Base-by-base conservation (phyloP, 1,140 invertebrate species). In the Lanistes nyassanus region DNA sequence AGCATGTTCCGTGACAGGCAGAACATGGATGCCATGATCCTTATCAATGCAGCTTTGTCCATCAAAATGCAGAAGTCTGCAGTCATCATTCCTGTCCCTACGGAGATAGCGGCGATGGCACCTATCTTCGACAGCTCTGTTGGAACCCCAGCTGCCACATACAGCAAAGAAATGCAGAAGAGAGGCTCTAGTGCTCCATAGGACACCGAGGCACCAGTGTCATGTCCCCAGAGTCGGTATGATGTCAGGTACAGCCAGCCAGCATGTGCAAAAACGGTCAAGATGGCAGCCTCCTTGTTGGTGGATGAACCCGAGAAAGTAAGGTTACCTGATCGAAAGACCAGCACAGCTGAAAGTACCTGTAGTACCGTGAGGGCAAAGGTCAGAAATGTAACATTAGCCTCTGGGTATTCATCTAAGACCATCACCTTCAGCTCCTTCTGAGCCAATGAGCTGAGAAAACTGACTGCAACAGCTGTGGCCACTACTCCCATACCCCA, bases 401-500 rank as follows among this genome's bases (percentile, higher is more conserved):
- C 9, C n/a, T 42, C 56, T 3, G 19, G 16, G 55, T 60, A 37
- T 21, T 6, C 56, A 6, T 37, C 56, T 37, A 72, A 16, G 31
- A 72, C 55, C 34, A 42, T 60, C 16, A 60, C 9, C 34, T 37
- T 56, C 55, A 72, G 31, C 23, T 72, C 70, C 56, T 72, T 72
- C 70, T 72, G 70, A 11, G 56, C 56, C 55, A 72, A 37, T 23
- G 70, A 60, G 53, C 39, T 26, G 16, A 72, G 37, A 13, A 72
- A 37, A 26, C 37, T n/a, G 42, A 72, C 70, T 21, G 31, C 26
- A 26, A 72, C 39, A 55, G 70, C 37, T 23, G 56, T 37, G 19
- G 55, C 70, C 56, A 72, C 70, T 55, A 72, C 56, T 13, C 70
- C 67, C 70, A 72, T 72, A 3, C 70, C 70, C 70, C 70, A 72